Base-by-base conservation (phyloP, 2,113 vertebrate species). In the Percopsis transmontana region DNA sequence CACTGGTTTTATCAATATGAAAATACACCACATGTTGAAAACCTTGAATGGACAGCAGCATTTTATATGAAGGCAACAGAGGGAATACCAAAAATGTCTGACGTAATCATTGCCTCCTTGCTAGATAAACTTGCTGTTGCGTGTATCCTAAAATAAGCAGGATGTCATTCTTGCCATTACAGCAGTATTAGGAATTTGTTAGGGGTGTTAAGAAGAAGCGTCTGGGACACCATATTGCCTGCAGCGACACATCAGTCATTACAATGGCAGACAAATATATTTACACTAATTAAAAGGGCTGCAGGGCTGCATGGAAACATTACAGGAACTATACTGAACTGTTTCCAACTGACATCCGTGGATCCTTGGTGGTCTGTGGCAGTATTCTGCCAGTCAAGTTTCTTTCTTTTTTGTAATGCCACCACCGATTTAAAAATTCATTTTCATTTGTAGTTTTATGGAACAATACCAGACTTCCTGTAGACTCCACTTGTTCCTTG, bases 201-300 rank as follows among this genome's bases (percentile, higher is more conserved):
- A 8, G 11, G 45, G 40, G 18, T 20, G 12, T 53, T 45, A 20
- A 58, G 64, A 53, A 44, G 27, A 40, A 44, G 10, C 10, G 7
- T 15, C 2, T 13, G n/a, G n/a, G 57, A 19, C 15, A 21, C 5
- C 12, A n/a, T 12, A 5, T 53, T 16, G 40, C n/a, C 20, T 16
- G 38, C 20, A 18, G 62, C 16, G 42, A 21, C 5, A 27, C 50
- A 48, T 66, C 39, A 65, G 39, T 66, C 40, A 56, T 50, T 33
- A 15, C 41, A 48, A 41, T 39, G 33, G 13, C 10, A 2, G 40
- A n/a, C 39, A 4, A 21, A 24, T 13, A 24, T 11, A 20, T 53
- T 53, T 13, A 19, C 20, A 8, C 51, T 16, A 10, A 2, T 20
- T 53, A 33, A 33, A 33, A 33, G 8, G 27, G 19, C 21, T 20